Conservation (phyloP, 2,888 invertebrate genomes). For the Zeuzera pyrina region DNA sequence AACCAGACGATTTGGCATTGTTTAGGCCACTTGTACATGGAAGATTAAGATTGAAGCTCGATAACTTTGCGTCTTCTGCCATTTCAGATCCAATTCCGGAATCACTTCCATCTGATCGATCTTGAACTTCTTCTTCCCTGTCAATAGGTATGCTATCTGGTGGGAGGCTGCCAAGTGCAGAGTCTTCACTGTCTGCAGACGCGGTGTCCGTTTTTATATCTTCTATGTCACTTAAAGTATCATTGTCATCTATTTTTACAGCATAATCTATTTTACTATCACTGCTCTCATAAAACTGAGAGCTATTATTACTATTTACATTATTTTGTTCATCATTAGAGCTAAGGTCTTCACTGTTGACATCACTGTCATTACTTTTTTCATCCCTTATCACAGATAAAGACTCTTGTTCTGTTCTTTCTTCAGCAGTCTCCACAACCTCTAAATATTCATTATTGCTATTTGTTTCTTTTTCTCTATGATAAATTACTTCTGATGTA, state of each 20-base stretch:
- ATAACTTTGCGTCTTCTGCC: conserved; percentile 69
- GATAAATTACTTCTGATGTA: conserved; percentile 14
- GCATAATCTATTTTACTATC: conserved; percentile 65
- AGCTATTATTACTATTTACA: conserved; percentile 46
- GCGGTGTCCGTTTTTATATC: conserved; percentile 67
- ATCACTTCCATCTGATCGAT: conserved; percentile 87
- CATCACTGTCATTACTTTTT: conserved; percentile 54
- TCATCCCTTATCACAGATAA: conserved; percentile 41
- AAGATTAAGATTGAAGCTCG: conserved; percentile 43
- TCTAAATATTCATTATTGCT: conserved; percentile 13
- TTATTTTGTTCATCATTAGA: conserved; percentile 56
- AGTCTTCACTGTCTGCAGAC: conserved; percentile 75
- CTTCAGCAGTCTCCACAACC: conserved; percentile 13
- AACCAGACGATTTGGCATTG: conserved; percentile 3
- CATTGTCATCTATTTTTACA: conserved; percentile 64
- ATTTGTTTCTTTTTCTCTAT: conserved; percentile 15
- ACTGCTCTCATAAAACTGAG: conserved; percentile 70
- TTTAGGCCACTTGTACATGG: conserved; percentile 38
- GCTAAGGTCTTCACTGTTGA: conserved; percentile 55
- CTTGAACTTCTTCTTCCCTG: conserved; percentile 74
- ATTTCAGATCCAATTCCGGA: conserved; percentile 87
- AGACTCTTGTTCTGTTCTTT: conserved; percentile 23
- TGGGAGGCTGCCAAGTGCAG: conserved; percentile 75
- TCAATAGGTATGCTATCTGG: conserved; percentile 57
- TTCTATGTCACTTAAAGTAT: conserved; percentile 66